Evolutionary conservation across 2,888 invertebrate genomes (phyloP).

Genomic region (Lasioglossum vierecki): DNA sequence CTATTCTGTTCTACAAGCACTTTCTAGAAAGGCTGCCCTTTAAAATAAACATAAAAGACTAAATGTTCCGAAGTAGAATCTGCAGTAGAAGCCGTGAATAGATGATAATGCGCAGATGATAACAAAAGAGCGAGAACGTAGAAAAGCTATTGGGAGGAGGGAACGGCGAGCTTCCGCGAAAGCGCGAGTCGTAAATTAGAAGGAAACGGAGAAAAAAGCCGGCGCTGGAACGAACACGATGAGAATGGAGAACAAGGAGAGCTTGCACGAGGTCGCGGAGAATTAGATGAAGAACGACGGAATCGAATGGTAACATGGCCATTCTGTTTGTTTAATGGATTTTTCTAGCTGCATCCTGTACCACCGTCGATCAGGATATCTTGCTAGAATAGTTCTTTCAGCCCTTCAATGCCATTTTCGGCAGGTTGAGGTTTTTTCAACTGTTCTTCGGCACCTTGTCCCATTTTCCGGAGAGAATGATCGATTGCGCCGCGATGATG

Average conservation of each 20-base stretch:
- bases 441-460: background rate
- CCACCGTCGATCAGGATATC: background rate
- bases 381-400: background rate
- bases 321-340: conserved; percentile 11
- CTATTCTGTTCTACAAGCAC: background rate
- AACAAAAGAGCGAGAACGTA: background rate
- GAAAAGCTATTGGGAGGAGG: background rate
- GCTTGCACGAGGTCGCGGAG: background rate
- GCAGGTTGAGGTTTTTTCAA: background rate
- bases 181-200: background rate
- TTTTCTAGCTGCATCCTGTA: background rate
- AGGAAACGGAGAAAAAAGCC: background rate
- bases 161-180: background rate
- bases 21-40: background rate
- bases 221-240: background rate
- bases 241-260: background rate
- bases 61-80: background rate
- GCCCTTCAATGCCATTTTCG: background rate
- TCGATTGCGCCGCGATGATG: background rate
- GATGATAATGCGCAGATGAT: background rate
- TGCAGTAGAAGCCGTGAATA: background rate
- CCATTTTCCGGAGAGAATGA: background rate
- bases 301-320: background rate
- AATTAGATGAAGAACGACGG: background rate
- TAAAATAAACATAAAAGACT: background rate